These are phyloP conservation scores for Caenorhabditis panamensis DNA, from an alignment of 2,888 invertebrate species.

Conservation along the genomic window DNA sequence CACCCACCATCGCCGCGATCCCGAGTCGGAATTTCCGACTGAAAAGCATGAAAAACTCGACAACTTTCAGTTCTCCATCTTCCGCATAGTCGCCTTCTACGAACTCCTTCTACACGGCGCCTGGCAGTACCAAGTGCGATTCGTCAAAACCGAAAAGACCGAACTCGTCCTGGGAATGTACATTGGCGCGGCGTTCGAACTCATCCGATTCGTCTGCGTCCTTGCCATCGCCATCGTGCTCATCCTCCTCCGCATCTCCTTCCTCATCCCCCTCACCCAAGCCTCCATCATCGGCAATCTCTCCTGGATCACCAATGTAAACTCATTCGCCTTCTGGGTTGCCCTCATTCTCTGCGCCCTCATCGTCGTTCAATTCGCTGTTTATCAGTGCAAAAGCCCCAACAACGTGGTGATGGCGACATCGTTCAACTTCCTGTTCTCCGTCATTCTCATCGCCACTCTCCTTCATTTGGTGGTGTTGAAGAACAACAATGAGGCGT, in stretches of 20 bases:
- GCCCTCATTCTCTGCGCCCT: constrained; percentile 20
- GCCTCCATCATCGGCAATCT: constrained; percentile 22
- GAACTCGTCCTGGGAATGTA: constrained; percentile 34
- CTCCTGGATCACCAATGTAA: constrained; percentile 22
- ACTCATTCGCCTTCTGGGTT: constrained; percentile 25
- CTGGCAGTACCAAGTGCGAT: constrained; percentile 34
- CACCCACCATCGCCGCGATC: no score
- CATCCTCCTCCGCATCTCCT: constrained; percentile 28
- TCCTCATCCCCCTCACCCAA: constrained; percentile 1
- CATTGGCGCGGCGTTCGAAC: constrained; percentile 44
- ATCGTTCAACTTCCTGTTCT: constrained; percentile 32
- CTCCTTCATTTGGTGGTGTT: constrained; percentile 24
- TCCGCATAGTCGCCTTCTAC: constrained; percentile 50
- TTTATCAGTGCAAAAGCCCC: constrained; percentile 37
- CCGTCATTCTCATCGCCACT: constrained; percentile 18
- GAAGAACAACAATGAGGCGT: constrained; percentile 4
- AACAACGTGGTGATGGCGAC: constrained; percentile 27
- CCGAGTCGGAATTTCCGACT: no score
- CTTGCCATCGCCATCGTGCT: constrained; percentile 31
- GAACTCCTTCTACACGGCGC: constrained; percentile 42
- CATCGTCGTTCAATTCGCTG: constrained; percentile 27
- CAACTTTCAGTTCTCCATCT: constrained; percentile 41
- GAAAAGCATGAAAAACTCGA: no score
- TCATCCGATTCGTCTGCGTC: constrained; percentile 35
- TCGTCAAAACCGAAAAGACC: constrained; percentile 5